Evolutionary conservation across 1,140 invertebrate genomes (phyloP).

Genomic region (Leptinotarsa texana): DNA sequence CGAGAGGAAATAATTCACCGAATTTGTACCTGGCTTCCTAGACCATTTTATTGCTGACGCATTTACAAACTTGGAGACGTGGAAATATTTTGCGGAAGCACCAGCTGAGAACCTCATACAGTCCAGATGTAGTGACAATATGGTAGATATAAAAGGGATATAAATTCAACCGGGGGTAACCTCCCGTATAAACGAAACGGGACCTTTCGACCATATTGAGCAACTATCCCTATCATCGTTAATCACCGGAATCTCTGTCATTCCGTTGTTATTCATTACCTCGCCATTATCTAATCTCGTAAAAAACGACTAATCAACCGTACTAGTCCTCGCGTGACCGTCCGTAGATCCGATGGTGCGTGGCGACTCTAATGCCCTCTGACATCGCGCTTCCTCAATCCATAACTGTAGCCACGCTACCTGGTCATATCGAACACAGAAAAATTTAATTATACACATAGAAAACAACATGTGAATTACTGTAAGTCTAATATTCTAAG

Average conservation of each 20-base stretch:
- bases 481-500: conserved; percentile 42
- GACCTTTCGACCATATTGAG: too few relatives aligned
- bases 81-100: too few relatives aligned
- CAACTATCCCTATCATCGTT: neutral
- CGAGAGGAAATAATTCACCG: too few relatives aligned
- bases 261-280: conserved; percentile 3
- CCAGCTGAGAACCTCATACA: too few relatives aligned
- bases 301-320: conserved; percentile 14
- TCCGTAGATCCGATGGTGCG: conserved; percentile 38
- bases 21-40: too few relatives aligned
- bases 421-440: conserved; percentile 43
- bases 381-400: conserved; percentile 46
- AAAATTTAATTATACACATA: conserved; percentile 47
- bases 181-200: too few relatives aligned
- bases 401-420: conserved; percentile 49
- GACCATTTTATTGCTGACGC: too few relatives aligned
- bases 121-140: too few relatives aligned
- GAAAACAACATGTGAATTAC: conserved; percentile 46
- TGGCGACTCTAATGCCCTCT: conserved; percentile 43
- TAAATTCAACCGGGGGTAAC: too few relatives aligned
- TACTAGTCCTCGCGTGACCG: conserved; percentile 32
- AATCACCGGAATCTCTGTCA: neutral
- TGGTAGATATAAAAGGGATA: too few relatives aligned
- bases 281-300: conserved; percentile 1
- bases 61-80: too few relatives aligned